Conservation (phyloP, 2,113 vertebrate genomes). For the Coryphaenoides rupestris region DNA sequence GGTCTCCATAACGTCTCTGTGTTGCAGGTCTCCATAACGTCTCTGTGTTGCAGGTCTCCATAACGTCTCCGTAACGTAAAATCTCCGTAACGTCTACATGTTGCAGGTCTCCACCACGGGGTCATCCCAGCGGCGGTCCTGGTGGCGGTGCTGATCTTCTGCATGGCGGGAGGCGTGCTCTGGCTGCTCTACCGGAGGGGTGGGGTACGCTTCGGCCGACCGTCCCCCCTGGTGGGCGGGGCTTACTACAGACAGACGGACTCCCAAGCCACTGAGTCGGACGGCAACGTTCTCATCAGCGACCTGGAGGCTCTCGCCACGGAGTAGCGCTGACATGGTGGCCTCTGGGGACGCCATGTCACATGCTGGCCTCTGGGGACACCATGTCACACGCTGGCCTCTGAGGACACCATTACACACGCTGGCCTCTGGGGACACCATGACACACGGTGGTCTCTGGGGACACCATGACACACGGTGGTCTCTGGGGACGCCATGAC, state of each 20-base stretch:
- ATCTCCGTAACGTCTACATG: too few species aligned
- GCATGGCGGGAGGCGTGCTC: conserved; percentile 62
- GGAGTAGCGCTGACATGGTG: conserved; percentile 51
- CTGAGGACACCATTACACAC: too few species aligned
- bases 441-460: too few species aligned
- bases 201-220: conserved; percentile 53
- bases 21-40: too few species aligned
- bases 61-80: too few species aligned
- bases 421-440: too few species aligned
- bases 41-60: neutral
- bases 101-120: conserved; percentile 75
- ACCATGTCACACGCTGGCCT: too few species aligned
- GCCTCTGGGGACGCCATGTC: too few species aligned
- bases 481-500: neutral
- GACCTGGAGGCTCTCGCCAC: conserved; percentile 76
- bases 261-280: conserved; percentile 70
- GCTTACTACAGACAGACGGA: conserved; percentile 76
- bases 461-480: too few species aligned
- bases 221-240: conserved; percentile 60
- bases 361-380: too few species aligned
- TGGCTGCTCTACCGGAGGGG: conserved; percentile 80
- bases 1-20: too few species aligned
- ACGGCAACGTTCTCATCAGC: conserved; percentile 87
- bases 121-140: conserved; percentile 68
- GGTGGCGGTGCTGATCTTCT: conserved; percentile 73